Base-by-base conservation (phyloP, 2,888 invertebrate species). In the Drosophila infuscata region DNA sequence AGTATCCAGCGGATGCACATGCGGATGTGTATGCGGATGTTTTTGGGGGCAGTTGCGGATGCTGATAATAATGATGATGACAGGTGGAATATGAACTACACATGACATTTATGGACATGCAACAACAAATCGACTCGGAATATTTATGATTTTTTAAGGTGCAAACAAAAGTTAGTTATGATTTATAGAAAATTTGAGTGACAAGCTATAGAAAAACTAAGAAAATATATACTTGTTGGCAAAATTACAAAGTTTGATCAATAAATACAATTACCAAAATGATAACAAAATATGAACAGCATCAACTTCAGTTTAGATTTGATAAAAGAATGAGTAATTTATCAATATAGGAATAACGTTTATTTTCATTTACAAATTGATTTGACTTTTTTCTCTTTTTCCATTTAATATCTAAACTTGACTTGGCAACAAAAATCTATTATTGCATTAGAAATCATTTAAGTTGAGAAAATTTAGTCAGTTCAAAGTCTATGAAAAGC, bases 31-130 rank as follows among this genome's bases (percentile, higher is more conserved):
- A 41, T 57, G 48, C 9, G 53, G 33, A 68, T 70, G 59, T 59
- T 59, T 59, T 43, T 36, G n/a, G 9, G 9, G 7, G 20, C 48
- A 56, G 35, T 25, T 17, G 59, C 35, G 59, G 12, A 49, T 62
- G 53, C 32, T 53, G 70, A 53, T 53, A 68, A 64, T 65, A 66
- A 74, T 66, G 63, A 59, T 36, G 76, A 67, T 74, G 87, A 78
- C 74, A 83, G 82, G 82, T 76, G 71, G 64, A 64, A 56, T 68
- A 70, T 35, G 67, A 46, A 60, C 36, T 66, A 30, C 54, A 69
- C 65, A 73, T 57, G 79, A 68, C 60, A 76, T 81, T 86, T 71
- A 86, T 70, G 51, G 56, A 56, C 38, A 11, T 17, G 20, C 15
- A 46, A 32, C n/a, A 35, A 57, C 20, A 46, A 65, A 29, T 29